Evolutionary conservation across 2,113 vertebrate species (phyloP), one percentile per base, ranked within the genome.

Genomic region (Edolisoma coerulescens): DNA sequence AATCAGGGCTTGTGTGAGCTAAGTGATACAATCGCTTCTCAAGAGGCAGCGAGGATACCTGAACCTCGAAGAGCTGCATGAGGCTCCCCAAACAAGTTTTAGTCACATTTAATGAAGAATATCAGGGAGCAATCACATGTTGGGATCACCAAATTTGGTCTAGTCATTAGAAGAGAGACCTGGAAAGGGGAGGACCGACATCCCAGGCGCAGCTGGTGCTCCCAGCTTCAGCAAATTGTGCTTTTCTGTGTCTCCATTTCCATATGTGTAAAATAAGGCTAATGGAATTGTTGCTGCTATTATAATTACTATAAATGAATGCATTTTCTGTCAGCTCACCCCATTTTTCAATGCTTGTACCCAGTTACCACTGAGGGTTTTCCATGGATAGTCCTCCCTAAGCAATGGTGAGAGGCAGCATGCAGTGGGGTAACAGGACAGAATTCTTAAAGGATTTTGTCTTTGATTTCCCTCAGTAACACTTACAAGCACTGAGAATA

Each of bases 161-260:
- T 44, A 35, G 26, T 59, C 1, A 0, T 67, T 79, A 52, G 33
- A 79, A 70, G 13, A 74, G 28, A 71, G 39, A 50, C 37, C 23
- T 47, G n/a, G 27, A 77, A 73, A 76, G 16, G 13, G n/a, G 15
- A 91, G 3, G 1, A 18, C 2, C 1, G 2, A 2, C 0, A 1
- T 37, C 11, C 3, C 7, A 39, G 18, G 11, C 16, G 18, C 44
- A 60, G 44, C 7, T 63, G n/a, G 20, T 41, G 17, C 33, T 88
- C 39, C 59, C 33, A 35, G 16, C 54, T 81, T 57, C 52, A 54
- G 67, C 39, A 59, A 28, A 4, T 28, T 30, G 16, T 41, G 14
- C 18, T 82, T 79, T 50, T 50, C 28, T 5, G 1, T 53, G 33
- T 30, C 56, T 83, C 22, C 50, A 28, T 60, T 74, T 78, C 78